Base-by-base conservation (phyloP, 2,113 vertebrate genomes). In the Coptodon rendalli region DNA sequence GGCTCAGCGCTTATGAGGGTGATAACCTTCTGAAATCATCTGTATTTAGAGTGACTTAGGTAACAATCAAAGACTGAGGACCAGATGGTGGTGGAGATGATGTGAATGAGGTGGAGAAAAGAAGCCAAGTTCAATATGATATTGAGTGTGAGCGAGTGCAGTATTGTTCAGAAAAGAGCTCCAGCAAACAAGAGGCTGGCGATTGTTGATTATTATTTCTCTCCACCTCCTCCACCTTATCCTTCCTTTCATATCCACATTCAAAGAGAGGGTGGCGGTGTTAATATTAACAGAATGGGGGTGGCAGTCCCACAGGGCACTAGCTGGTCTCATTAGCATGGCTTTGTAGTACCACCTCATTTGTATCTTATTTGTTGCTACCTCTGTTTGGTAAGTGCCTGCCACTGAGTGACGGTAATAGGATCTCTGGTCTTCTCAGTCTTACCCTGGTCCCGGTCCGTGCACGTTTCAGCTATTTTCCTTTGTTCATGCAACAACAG, bases 271-370 rank as follows among this genome's bases (percentile, higher is more conserved):
- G 87, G 59, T 38, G 19, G 53, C 1, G 5, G 53, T 81, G 87
- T 90, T 82, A 57, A 88, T 66, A 68, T 84, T 40, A 80, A 84
- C 68, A 52, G 86, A 86, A 53, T 13, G 80, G 87, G 82, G 89
- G 88, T 81, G 88, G 81, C 52, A 53, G 91, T 90, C 88, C 87
- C 90, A 87, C 73, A 36, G 91, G 94, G 89, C 27, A 9, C 80
- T 38, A 36, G 84, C 86, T 78, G 82, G 82, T 53, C 92, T 95
- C 92, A 94, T 96, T 95, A 94, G 92, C 95, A 94, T 94, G 83
- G 40, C 93, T 95, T 94, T 96, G 91, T 93, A 89, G 91, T 91
- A 86, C 90, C 90, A 92, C 86, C 86, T 95, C 92, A 89, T 95
- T 92, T 92, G 92, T 92, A 90, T 84, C 85, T 88, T 89, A 86